Evolutionary conservation across 1,140 invertebrate species (phyloP).

Genomic region (Lutraria rhynchaena): DNA sequence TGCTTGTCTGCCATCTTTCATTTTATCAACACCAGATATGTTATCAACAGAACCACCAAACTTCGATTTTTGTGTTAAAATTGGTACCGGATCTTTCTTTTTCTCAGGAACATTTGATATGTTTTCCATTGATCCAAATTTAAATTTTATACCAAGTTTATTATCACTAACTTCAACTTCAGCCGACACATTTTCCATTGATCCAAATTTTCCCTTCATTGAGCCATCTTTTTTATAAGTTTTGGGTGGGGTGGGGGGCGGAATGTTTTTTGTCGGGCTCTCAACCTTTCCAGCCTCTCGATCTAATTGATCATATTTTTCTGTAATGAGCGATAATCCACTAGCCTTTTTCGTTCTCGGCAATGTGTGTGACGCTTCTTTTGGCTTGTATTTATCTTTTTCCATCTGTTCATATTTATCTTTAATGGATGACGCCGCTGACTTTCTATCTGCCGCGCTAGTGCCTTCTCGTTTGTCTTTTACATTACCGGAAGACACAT

Average conservation of each 20-base stretch:
- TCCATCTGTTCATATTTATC: slow-evolving; percentile 58
- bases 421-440: slow-evolving; percentile 51
- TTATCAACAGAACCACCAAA: slow-evolving; percentile 37
- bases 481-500: slow-evolving; percentile 4
- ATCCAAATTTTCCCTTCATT: slow-evolving; percentile 50
- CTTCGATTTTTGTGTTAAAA: slow-evolving; percentile 24
- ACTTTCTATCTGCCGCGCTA: slow-evolving; percentile 32
- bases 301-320: slow-evolving; percentile 41
- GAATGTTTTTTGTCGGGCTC: slow-evolving; percentile 42
- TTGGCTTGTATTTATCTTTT: slow-evolving; percentile 39
- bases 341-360: slow-evolving; percentile 30
- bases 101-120: slow-evolving; percentile 22
- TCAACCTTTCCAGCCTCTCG: slow-evolving; percentile 18
- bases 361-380: slow-evolving; percentile 22
- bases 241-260: slow-evolving; percentile 26
- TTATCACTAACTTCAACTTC: not conserved
- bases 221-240: slow-evolving; percentile 14
- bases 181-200: slow-evolving; percentile 39
- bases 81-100: slow-evolving; percentile 26
- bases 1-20: not conserved
- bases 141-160: slow-evolving; percentile 24
- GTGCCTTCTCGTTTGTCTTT: slow-evolving; percentile 22
- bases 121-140: slow-evolving; percentile 57
- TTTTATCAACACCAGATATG: not conserved
- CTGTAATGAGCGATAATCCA: slow-evolving; percentile 14